Evolutionary conservation across 2,888 invertebrate genomes (phyloP), one percentile per base, ranked within the genome.

Genomic region (Bombylius discolor): DNA sequence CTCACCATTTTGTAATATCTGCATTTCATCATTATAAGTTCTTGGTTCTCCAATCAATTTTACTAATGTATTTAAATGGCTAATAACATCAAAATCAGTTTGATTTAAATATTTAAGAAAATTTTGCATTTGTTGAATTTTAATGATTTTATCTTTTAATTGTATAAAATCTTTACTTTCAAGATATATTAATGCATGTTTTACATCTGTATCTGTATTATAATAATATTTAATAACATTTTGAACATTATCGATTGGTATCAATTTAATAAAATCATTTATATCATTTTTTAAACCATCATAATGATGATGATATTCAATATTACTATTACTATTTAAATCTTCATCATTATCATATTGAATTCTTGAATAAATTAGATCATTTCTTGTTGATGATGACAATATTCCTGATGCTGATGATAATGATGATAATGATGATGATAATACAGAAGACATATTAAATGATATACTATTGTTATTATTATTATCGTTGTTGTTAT

Each of bases 61-160:
- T 31, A 64, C 61, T 51, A 72, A 51, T 1, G 64, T 62, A 50
- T 66, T 61, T 5, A 65, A 56, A 56, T 70, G 62, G 46, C 64
- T 58, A 3, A 71, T 52, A 42, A 73, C 64, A 66, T 73, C 70
- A 55, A 73, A 58, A 11, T 73, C 73, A 51, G 66, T 68, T 57
- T 62, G 64, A 60, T 70, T 68, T 56, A 73, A 64, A 62, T 69
- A 72, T 52, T 64, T 63, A 39, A 69, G 62, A 57, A 72, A 68
- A 31, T 65, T 64, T 53, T 62, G 59, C 58, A 73, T 66, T 64
- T 72, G 72, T 47, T 68, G 66, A 53, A 69, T 60, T 31, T 63
- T 64, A 36, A 69, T 56, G 23, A 70, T 65, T 12, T 65, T 64
- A 51, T 67, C 64, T 54, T 65, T 64, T 52, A 72, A 58, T 44